Evolutionary conservation across 2,113 vertebrate genomes (phyloP).

Genomic region (Limnothrissa miodon): DNA sequence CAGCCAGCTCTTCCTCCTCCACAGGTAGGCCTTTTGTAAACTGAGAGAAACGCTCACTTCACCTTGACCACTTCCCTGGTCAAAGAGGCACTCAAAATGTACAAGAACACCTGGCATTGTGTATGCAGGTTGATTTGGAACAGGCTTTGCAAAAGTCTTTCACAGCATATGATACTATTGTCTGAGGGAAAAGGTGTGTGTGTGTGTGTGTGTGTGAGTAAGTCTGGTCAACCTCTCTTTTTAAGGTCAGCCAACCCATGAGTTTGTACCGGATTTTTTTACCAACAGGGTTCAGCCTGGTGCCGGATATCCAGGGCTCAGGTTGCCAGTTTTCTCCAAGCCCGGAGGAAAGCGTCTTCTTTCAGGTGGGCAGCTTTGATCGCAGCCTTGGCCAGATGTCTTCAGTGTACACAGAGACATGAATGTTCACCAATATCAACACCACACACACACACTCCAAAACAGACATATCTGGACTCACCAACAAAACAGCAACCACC

Average conservation of each 20-base stretch:
- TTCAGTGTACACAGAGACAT: conserved; percentile 93
- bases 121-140: background rate
- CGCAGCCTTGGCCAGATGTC: conserved; percentile 91
- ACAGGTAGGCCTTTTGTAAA: conserved; percentile 70
- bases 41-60: background rate
- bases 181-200: background rate
- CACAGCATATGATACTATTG: background rate
- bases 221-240: background rate
- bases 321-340: conserved; percentile 78
- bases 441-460: conserved; percentile 41
- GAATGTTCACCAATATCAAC: background rate
- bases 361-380: conserved; percentile 88
- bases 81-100: background rate
- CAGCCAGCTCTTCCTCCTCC: conserved; percentile 69
- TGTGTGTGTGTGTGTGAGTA: background rate
- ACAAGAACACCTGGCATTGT: conserved; percentile 5
- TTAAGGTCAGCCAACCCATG: conserved; percentile 18
- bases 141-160: background rate
- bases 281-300: conserved; percentile 80
- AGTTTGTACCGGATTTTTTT: conserved; percentile 19
- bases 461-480: background rate
- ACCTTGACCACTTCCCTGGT: background rate
- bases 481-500: background rate
- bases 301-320: conserved; percentile 76
- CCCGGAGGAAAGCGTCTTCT: conserved; percentile 87